Percentiles rank a stretch among this genome's conserved stretches.
Conservation (phyloP, 2,888 invertebrate genomes). For the Tetramorium bicarinatum region DNA sequence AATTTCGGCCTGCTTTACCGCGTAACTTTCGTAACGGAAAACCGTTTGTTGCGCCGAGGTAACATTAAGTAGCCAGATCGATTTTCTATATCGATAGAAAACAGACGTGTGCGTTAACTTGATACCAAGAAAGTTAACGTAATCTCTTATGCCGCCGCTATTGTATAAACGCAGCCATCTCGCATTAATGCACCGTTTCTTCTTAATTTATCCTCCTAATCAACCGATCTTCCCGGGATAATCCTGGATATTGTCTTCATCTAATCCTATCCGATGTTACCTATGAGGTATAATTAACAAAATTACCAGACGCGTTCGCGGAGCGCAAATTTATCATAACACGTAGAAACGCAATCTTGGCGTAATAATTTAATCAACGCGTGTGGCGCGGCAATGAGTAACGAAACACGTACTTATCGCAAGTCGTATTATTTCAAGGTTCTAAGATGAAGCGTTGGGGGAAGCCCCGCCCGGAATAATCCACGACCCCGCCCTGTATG, state of each 20-base stretch:
- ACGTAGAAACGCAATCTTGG: neutral
- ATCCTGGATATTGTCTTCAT: conserved; percentile 14
- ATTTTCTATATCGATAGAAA: conserved; percentile 41
- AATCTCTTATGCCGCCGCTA: neutral
- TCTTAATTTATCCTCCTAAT: conserved; percentile 30
- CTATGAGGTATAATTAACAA: conserved; percentile 30
- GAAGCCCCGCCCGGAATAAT: conserved; percentile 50
- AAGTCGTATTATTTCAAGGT: conserved; percentile 35
- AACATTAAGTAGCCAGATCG: conserved; percentile 32
- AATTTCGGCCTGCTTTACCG: conserved; percentile 34
- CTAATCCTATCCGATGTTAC: conserved; percentile 3
- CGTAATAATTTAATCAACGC: conserved; percentile 12
- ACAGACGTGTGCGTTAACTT: conserved; percentile 4
- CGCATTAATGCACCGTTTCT: neutral
- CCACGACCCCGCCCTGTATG: conserved; percentile 20
- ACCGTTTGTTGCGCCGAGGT: neutral
- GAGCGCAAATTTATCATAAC: conserved; percentile 18
- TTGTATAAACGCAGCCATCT: neutral
- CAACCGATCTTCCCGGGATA: conserved; percentile 6
- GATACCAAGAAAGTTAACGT: conserved; percentile 10
- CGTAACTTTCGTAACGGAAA: conserved; percentile 38
- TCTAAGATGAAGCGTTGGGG: conserved; percentile 55
- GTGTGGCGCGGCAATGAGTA: conserved; percentile 19
- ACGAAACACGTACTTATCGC: conserved; percentile 40
- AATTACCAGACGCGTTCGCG: conserved; percentile 4